Base-by-base conservation (phyloP, 2,113 vertebrate species). In the Oreochromis tanganicae region DNA sequence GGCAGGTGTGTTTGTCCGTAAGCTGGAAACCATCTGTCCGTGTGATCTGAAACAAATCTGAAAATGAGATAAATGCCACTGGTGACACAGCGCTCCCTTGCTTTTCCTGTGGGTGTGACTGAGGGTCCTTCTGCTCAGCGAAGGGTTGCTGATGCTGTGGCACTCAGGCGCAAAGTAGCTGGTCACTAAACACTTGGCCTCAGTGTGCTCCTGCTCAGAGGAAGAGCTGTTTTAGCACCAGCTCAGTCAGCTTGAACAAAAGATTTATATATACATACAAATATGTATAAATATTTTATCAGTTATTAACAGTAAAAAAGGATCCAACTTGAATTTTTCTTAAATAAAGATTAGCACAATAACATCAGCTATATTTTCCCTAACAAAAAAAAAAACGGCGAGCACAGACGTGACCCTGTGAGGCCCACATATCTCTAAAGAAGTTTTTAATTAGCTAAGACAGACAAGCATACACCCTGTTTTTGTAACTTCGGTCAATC, bases 81-180 rank as follows among this genome's bases (percentile, higher is more conserved):
- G 7, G 41, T 82, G 82, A 59, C 78, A 24, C 27, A 3, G 17
- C 19, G 1, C 52, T 82, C 29, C 29, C 46, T 52, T 24, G 32
- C 12, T 24, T 63, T 43, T 63, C 36, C 61, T 57, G 78, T 41
- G 36, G 48, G 55, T 68, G 27, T 55, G 41, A 82, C 79, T 27
- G 68, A 54, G 46, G 80, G 27, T 38, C 59, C 50, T 61, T 52
- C 71, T 78, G 87, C 81, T 85, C 81, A 86, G 29, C 24, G 66
- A 9, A 80, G 85, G 83, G 80, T 71, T 81, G 61, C 85, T 90
- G 73, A 90, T 85, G 73, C 55, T 83, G 34, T 4, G 34, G 87
- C 41, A 83, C 41, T 90, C 61, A 41, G 73, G 48, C 80, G 46
- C 56, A 41, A 84, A 88, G 83, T 59, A 61, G 75, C 19, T 57